A percentile compares a stretch with the other conserved stretches of the same genome.
Evolutionary conservation across 2,797 vertebrate genomes (phyloP).

Genomic region (Poecilia wingei): DNA sequence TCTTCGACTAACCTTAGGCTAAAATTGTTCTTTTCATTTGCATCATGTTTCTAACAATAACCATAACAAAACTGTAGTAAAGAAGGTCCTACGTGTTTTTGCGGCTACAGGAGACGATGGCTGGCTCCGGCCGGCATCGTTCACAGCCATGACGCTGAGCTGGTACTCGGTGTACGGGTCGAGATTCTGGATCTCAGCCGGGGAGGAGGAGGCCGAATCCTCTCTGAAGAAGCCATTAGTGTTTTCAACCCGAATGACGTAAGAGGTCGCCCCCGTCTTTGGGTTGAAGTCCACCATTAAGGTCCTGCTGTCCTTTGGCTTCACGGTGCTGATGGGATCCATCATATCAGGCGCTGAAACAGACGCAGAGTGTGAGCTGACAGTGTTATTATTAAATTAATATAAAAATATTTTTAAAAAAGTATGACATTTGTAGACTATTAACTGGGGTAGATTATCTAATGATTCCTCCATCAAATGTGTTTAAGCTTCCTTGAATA

Average conservation of each 20-base stretch:
- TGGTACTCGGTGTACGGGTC: constrained; percentile 86
- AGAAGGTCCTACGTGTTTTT: constrained; percentile 85
- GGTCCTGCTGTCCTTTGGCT: constrained; percentile 86
- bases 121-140: constrained; percentile 84
- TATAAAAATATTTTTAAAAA: neutral
- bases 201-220: constrained; percentile 79
- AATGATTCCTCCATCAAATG: neutral
- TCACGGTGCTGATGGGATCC: constrained; percentile 70
- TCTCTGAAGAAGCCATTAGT: constrained; percentile 78
- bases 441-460: neutral
- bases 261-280: constrained; percentile 78
- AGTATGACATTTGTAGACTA: neutral
- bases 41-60: neutral
- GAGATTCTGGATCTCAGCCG: constrained; percentile 83
- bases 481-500: too few relatives aligned
- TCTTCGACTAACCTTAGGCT: constrained; percentile 10
- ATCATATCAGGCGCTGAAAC: constrained; percentile 82
- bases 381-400: neutral
- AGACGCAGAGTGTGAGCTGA: neutral
- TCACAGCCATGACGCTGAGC: constrained; percentile 85
- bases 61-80: neutral
- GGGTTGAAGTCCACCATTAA: constrained; percentile 86
- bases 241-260: constrained; percentile 82
- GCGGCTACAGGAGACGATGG: constrained; percentile 82
- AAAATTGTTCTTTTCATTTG: neutral